Conservation (phyloP, 2,888 invertebrate genomes). For the Antheraea assamensis region DNA sequence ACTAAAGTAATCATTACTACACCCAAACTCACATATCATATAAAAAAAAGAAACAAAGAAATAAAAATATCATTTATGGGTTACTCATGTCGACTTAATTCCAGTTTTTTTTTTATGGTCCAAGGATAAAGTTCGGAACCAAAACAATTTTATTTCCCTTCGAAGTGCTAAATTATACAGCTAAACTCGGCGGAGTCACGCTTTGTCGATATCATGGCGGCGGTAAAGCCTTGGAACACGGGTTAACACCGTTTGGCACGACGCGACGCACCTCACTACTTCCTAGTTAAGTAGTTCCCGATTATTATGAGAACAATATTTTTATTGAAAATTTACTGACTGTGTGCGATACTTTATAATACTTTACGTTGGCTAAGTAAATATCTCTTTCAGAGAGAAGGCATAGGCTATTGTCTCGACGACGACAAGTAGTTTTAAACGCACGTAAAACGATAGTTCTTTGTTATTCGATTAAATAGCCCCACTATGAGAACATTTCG, state of each 20-base stretch:
- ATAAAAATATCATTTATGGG: slow-evolving; percentile 14
- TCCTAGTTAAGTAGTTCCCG: no score
- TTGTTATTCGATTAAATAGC: no score
- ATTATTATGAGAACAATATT: no score
- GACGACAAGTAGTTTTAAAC: no score
- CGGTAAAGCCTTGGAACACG: slow-evolving; percentile 13
- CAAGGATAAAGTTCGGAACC: slow-evolving; percentile 15
- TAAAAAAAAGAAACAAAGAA: slow-evolving; percentile 6
- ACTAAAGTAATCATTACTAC: neutral
- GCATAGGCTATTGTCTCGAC: no score
- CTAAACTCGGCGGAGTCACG: slow-evolving; percentile 21
- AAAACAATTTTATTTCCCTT: slow-evolving; percentile 20
- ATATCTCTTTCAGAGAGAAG: no score
- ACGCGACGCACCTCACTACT: neutral
- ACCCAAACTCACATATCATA: neutral
- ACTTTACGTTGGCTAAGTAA: no score
- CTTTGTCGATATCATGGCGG: slow-evolving; percentile 1
- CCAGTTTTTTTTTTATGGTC: slow-evolving; percentile 18
- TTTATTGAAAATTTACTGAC: no score
- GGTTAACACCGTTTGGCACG: slow-evolving; percentile 11
- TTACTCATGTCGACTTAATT: slow-evolving; percentile 18
- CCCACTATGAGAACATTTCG: no score
- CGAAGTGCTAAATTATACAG: slow-evolving; percentile 18
- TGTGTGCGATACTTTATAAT: no score
- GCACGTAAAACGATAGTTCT: no score